Evolutionary conservation across 2,113 vertebrate genomes (phyloP).

Genomic region (Leucopsar rothschildi): DNA sequence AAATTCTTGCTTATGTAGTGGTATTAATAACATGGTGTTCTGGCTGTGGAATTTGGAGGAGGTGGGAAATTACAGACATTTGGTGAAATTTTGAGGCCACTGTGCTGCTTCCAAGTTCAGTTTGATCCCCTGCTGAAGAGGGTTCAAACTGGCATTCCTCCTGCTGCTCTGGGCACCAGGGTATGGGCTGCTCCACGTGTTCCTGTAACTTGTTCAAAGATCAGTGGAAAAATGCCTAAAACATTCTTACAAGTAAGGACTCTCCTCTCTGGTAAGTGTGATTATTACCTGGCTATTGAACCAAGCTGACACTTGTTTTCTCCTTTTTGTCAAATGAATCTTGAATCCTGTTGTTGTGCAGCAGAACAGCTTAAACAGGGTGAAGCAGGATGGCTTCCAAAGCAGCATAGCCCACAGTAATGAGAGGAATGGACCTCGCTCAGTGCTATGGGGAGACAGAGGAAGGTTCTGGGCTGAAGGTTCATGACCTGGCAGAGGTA

Average conservation of each 20-base stretch:
- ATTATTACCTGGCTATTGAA: neutral
- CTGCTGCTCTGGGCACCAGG: neutral
- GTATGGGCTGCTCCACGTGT: neutral
- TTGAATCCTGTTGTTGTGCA: neutral
- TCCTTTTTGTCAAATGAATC: neutral
- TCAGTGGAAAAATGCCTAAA: neutral
- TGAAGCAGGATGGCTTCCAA: neutral
- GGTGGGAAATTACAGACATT: neutral
- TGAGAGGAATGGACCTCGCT: accelerated
- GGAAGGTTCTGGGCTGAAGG: neutral
- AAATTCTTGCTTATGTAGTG: neutral
- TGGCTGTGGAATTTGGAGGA: neutral
- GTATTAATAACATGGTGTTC: neutral
- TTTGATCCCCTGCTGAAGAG: neutral
- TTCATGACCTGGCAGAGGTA: neutral
- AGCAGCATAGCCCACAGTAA: neutral
- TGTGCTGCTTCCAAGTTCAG: neutral
- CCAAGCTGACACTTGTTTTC: neutral
- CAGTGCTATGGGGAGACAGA: neutral
- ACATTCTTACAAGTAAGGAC: neutral
- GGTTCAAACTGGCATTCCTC: neutral
- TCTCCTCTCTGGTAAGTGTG: neutral
- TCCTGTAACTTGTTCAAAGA: neutral
- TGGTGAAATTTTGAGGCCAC: neutral
- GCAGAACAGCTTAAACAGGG: neutral